These are phyloP conservation scores for Athetis lepigone DNA, from an alignment of 2,888 invertebrate genomes.

Conservation along the genomic window DNA sequence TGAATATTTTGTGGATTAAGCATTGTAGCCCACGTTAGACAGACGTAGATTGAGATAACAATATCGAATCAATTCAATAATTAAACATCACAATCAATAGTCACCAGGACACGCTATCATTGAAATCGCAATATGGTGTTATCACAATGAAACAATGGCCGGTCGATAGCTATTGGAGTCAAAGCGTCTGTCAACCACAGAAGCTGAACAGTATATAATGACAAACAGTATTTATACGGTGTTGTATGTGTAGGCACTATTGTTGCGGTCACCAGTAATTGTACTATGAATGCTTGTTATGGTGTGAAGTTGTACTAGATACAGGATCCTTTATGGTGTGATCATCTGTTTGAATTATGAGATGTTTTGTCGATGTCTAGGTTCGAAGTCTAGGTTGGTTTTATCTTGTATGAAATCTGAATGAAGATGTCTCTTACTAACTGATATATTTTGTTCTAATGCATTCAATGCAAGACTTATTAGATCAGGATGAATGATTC, in stretches of 20 bases:
- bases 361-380: background rate
- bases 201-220: slow-evolving; percentile 26
- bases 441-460: no score
- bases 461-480: no score
- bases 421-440: no score
- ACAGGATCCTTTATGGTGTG: background rate
- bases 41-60: background rate
- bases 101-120: slow-evolving; percentile 17
- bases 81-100: slow-evolving; percentile 5
- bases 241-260: slow-evolving; percentile 7
- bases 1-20: no score
- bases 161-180: slow-evolving; percentile 55
- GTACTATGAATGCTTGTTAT: slow-evolving; percentile 13
- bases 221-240: background rate
- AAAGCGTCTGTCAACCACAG: slow-evolving; percentile 63
- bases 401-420: no score
- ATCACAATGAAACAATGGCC: slow-evolving; percentile 51
- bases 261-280: slow-evolving; percentile 38
- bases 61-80: background rate
- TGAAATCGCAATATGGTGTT: slow-evolving; percentile 16
- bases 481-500: no score
- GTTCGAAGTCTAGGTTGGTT: no score
- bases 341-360: background rate
- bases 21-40: no score
- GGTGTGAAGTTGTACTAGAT: slow-evolving; percentile 1